Evolutionary conservation across 1,140 invertebrate genomes (phyloP).

Genomic region (Paraescarpia echinospica): DNA sequence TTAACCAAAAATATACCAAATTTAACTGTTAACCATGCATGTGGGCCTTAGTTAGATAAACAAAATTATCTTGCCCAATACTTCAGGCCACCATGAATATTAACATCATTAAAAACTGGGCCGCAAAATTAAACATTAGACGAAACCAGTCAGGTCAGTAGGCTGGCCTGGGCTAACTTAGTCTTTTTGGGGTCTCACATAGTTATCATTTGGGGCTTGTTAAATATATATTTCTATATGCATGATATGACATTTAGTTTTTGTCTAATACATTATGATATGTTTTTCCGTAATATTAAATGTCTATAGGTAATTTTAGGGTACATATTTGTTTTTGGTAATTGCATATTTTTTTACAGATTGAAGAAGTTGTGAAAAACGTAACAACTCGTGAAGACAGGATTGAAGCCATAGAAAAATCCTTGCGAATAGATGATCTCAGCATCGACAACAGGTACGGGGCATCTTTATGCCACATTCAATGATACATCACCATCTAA

Average conservation of each 20-base stretch:
- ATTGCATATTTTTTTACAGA: not conserved
- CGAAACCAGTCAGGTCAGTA: no score
- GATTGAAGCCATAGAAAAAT: not conserved
- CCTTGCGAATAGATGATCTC: not conserved
- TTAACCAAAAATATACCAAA: no score
- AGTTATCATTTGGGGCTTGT: not conserved
- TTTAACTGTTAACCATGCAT: no score
- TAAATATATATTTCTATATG: not conserved
- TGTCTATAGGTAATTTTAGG: not conserved
- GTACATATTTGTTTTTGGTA: not conserved
- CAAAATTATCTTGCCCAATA: no score
- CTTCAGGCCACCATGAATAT: no score
- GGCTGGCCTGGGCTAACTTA: not conserved
- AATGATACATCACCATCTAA: no score
- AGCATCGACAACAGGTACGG: not conserved
- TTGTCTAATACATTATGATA: not conserved
- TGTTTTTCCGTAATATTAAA: not conserved
- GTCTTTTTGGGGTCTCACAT: not conserved
- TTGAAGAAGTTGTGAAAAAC: not conserved
- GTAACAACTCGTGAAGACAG: not conserved
- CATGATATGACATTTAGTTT: not conserved
- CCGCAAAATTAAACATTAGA: no score
- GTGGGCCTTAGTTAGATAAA: not conserved
- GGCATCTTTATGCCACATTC: not conserved
- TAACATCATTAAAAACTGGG: no score